These are phyloP conservation scores for Poecilia picta DNA, from an alignment of 2,797 vertebrate genomes.

Conservation along the genomic window DNA sequence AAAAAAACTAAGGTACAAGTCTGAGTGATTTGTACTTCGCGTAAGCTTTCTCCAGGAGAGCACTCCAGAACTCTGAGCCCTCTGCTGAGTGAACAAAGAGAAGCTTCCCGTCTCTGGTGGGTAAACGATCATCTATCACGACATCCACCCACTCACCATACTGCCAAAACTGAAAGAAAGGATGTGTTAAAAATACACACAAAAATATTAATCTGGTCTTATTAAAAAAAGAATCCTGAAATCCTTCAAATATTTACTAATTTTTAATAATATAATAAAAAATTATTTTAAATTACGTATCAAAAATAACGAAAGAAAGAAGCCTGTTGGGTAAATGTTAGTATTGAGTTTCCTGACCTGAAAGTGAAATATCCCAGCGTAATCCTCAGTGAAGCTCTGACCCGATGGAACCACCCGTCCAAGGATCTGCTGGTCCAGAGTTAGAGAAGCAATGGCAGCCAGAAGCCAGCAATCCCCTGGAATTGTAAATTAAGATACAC, in stretches of 20 bases:
- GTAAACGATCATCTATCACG: constrained; percentile 87
- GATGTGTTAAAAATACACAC: background rate
- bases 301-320: background rate
- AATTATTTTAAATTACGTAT: background rate
- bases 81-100: constrained; percentile 87
- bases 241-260: background rate
- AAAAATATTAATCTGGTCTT: background rate
- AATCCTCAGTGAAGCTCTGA: constrained; percentile 76
- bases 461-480: constrained; percentile 86
- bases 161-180: constrained; percentile 88
- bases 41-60: constrained; percentile 86
- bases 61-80: constrained; percentile 84
- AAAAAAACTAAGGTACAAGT: background rate
- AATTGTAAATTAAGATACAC: background rate
- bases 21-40: constrained; percentile 76
- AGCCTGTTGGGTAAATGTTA: background rate
- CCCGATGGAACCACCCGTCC: constrained; percentile 76
- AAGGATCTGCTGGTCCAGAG: constrained; percentile 78
- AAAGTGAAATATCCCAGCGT: constrained; percentile 85
- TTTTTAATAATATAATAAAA: no score
- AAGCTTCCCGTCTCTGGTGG: constrained; percentile 82
- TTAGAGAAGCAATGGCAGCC: constrained; percentile 84
- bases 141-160: constrained; percentile 91
- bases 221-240: no score
- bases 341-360: constrained; percentile 57